A percentile compares a stretch with the other conserved stretches of the same genome.
These are phyloP conservation scores for Sus cebifrons DNA, from an alignment of 2,797 vertebrate genomes.

Conservation along the genomic window DNA sequence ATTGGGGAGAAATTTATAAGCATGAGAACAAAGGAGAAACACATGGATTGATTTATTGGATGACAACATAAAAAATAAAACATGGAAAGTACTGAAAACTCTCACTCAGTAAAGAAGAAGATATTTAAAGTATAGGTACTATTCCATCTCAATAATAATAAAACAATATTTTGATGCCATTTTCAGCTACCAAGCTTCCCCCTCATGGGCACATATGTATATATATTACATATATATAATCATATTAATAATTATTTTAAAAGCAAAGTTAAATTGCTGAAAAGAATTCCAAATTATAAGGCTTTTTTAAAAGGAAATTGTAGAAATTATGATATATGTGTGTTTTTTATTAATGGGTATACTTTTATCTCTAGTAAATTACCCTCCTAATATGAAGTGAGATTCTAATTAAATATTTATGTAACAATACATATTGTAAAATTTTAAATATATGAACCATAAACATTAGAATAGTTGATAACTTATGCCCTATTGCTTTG, in stretches of 20 bases:
- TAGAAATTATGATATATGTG: neutral
- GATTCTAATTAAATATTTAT: conserved; percentile 5
- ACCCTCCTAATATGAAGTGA: neutral
- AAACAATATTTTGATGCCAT: neutral
- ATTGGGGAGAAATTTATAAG: neutral
- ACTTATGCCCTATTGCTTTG: neutral
- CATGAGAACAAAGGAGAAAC: neutral
- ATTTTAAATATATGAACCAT: neutral
- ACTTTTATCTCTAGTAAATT: conserved; percentile 4
- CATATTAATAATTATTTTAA: neutral
- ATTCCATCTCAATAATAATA: neutral
- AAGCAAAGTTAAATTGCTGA: neutral
- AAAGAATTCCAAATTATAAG: neutral
- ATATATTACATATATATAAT: neutral
- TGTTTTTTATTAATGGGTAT: neutral
- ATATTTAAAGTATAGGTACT: neutral
- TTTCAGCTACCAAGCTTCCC: neutral
- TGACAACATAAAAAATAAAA: neutral
- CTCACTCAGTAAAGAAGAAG: neutral
- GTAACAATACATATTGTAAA: neutral
- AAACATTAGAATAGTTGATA: neutral
- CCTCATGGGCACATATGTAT: neutral
- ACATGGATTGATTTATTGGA: neutral
- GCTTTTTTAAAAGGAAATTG: neutral
- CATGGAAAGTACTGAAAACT: neutral